Conservation (phyloP, 2,113 vertebrate genomes). For the Clupea harengus region DNA sequence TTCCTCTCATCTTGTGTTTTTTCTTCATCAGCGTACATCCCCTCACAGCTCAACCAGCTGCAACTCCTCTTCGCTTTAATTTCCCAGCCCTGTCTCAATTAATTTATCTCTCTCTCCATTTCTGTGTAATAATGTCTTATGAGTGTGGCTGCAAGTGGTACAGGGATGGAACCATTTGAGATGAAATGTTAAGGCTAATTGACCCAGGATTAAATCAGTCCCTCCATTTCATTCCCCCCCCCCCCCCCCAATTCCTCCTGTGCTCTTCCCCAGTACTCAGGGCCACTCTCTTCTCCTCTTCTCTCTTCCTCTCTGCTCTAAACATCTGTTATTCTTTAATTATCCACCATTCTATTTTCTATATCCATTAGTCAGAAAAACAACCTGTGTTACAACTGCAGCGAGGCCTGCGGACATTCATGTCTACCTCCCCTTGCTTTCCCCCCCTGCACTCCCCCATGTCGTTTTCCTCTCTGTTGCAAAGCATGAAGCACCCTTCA, state of each 20-base stretch:
- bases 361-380: not conserved
- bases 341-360: not conserved
- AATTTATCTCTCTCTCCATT: slow-evolving; percentile 4
- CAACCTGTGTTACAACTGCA: not conserved
- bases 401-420: not conserved
- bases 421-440: not conserved
- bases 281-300: not conserved
- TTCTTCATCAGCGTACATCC: not conserved
- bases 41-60: not conserved
- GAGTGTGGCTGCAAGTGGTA: slow-evolving; percentile 9
- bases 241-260: not conserved
- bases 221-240: not conserved
- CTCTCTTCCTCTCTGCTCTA: not conserved
- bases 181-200: slow-evolving; percentile 20
- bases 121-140: slow-evolving; percentile 14
- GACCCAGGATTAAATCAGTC: not conserved
- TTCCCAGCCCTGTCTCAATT: not conserved
- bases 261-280: not conserved
- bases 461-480: not conserved
- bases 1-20: not conserved
- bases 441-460: not conserved
- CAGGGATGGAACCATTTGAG: not conserved
- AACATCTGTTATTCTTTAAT: not conserved
- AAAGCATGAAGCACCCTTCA: not conserved
- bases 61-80: not conserved